These are phyloP conservation scores for Apogon talboti DNA, from an alignment of 2,797 vertebrate genomes.

Conservation along the genomic window DNA sequence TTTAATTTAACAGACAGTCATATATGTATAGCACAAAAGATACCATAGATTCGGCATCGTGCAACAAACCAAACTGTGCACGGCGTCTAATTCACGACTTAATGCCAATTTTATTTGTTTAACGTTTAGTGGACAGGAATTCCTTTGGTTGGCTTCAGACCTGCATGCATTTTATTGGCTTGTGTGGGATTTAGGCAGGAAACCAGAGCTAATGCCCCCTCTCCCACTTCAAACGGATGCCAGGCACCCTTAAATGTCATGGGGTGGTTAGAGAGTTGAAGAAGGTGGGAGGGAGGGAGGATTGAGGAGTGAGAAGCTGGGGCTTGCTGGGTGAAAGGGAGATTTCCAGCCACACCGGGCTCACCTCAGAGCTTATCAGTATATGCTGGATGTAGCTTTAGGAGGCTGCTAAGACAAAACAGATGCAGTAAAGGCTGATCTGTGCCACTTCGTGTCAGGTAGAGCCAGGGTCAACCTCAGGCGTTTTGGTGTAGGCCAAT, in stretches of 20 bases:
- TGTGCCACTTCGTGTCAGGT: conserved; percentile 78
- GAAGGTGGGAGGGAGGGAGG: conserved; percentile 48
- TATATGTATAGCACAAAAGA: conserved; percentile 8
- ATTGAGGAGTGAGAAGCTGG: conserved; percentile 47
- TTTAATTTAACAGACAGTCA: conserved; percentile 20
- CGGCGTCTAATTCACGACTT: conserved; percentile 41
- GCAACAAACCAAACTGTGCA: conserved; percentile 8
- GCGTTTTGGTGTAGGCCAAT: conserved; percentile 40
- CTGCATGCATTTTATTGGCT: conserved; percentile 80
- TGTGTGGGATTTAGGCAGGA: conserved; percentile 85
- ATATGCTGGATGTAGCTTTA: conserved; percentile 63
- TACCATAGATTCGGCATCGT: conserved; percentile 5
- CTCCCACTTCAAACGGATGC: conserved; percentile 86
- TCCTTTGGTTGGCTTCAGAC: conserved; percentile 76
- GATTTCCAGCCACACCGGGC: conserved; percentile 66
- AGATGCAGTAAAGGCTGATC: conserved; percentile 71
- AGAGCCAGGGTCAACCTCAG: conserved; percentile 73
- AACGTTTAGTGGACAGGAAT: conserved; percentile 75
- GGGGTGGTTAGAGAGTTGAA: conserved; percentile 76
- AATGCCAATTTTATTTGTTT: conserved; percentile 74
- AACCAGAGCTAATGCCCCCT: conserved; percentile 85
- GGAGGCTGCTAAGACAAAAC: conserved; percentile 78
- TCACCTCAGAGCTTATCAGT: conserved; percentile 76
- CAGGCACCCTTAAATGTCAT: conserved; percentile 84
- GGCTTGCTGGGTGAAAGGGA: conserved; percentile 45